Base-by-base conservation (phyloP, 2,113 vertebrate genomes). In the Protobothrops mucrosquamatus region DNA sequence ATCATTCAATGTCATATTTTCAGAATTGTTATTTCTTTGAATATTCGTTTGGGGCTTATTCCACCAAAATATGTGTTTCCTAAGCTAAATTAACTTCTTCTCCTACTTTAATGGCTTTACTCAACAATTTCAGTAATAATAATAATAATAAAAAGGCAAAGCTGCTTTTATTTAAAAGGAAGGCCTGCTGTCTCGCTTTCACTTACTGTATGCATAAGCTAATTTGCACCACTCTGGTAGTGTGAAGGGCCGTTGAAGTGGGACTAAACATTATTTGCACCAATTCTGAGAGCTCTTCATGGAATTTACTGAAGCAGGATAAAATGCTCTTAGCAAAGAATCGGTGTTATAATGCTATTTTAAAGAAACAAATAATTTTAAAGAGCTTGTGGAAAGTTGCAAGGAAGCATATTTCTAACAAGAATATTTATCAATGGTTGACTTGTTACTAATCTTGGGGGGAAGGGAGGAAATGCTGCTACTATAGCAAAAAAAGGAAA, bases 371-470 rank as follows among this genome's bases (percentile, higher is more conserved):
- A 89, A 59, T 89, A 89, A 74, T 81, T 81, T 81, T 81, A 7
- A 24, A 90, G 94, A 81, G 94, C 92, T 94, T 57, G 85, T 69
- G 81, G 87, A 93, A 96, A 96, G 85, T 94, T 95, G 88, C 74
- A 69, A 96, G 91, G 56, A 54, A 81, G 94, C 89, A 8, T 56
- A 87, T n/a, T 89, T 94, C 94, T 95, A 74, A 89, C 55, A 20
- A 8, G 0, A 0, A 2, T 43, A 61, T 24, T 46, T 61, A 74
- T 93, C 87, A 91, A 46, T 51, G 92, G n/a, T 24, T 93, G 92
- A 95, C 89, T 91, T 93, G 48, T 94, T 95, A 87, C 34, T 3
- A 14, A 89, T 61, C 51, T 74, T 91, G 14, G 52, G 91, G 43
- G 3, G 34, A 43, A 7, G 23, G 91, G 57, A 3, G 39, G 81